Conservation (phyloP, 1,140 invertebrate species). For the Ostrea denselamellosa region DNA sequence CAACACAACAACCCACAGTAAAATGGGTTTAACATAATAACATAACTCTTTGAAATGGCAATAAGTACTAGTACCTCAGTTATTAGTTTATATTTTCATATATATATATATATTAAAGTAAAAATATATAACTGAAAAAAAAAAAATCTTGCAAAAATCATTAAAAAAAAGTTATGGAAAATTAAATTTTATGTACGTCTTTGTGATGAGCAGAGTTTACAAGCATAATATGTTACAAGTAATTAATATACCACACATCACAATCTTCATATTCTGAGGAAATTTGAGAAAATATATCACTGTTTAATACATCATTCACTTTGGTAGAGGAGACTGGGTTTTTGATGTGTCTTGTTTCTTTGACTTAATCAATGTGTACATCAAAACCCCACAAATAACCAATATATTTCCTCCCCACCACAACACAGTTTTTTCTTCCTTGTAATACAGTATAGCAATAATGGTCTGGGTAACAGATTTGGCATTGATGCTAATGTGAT, state of each 20-base stretch:
- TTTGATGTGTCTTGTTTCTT: background rate
- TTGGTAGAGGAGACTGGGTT: background rate
- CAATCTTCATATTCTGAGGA: background rate
- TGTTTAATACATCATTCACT: background rate
- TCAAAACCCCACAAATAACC: conserved; percentile 73
- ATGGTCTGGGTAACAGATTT: conserved; percentile 78
- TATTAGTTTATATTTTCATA: no score
- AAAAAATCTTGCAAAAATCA: no score
- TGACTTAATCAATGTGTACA: conserved; percentile 68
- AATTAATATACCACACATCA: background rate
- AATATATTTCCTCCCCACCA: conserved; percentile 77
- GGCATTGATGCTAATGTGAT: conserved; percentile 78
- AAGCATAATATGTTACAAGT: background rate
- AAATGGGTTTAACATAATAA: no score
- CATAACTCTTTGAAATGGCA: no score
- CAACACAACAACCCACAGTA: no score
- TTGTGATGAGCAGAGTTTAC: no score
- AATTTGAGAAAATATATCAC: background rate
- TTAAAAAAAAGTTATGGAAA: no score
- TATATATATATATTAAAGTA: no score
- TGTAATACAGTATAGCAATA: conserved; percentile 73
- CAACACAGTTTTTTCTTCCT: conserved; percentile 69
- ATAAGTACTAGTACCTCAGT: no score
- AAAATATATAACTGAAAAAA: no score
- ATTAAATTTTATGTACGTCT: no score